phyloP scores from a whole-genome alignment of 2,113 vertebrate species.

The Panurus biarmicus region DNA sequence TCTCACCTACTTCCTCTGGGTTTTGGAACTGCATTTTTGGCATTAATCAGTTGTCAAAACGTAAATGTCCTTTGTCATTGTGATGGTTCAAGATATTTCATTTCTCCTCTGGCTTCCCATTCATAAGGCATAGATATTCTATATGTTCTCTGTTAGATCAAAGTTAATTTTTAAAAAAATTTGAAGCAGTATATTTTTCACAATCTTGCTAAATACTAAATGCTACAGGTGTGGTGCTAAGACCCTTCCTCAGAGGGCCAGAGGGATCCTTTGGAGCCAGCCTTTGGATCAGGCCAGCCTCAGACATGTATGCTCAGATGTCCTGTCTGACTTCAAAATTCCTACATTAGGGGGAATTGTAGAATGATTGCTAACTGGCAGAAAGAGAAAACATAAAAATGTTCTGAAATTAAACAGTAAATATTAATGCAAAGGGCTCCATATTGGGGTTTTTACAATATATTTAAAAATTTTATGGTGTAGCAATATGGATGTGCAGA shows the following conservation, averaged over 20 bases:
- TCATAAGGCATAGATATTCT: neutral
- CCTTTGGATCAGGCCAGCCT: neutral
- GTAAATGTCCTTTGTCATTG: rapidly evolving
- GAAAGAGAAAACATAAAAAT: neutral
- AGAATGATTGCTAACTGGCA: neutral
- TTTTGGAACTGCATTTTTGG: neutral
- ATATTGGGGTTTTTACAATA: neutral
- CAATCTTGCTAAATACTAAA: neutral
- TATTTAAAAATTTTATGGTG: neutral
- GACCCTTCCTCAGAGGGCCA: neutral
- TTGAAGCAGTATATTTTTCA: neutral
- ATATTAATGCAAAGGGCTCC: neutral
- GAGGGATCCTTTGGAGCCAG: neutral
- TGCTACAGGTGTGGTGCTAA: neutral
- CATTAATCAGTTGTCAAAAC: neutral
- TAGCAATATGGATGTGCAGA: neutral
- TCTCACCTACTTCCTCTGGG: neutral
- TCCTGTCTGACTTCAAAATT: neutral
- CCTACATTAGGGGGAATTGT: neutral
- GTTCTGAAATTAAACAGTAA: neutral
- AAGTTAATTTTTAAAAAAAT: neutral
- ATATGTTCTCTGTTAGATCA: neutral
- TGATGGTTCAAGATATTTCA: neutral
- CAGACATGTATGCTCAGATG: neutral
- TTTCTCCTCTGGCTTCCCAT: neutral